Percentiles rank a stretch among this genome's conserved stretches.
Conservation (phyloP, 2,113 vertebrate species). For the Melanerpes aurifrons region DNA sequence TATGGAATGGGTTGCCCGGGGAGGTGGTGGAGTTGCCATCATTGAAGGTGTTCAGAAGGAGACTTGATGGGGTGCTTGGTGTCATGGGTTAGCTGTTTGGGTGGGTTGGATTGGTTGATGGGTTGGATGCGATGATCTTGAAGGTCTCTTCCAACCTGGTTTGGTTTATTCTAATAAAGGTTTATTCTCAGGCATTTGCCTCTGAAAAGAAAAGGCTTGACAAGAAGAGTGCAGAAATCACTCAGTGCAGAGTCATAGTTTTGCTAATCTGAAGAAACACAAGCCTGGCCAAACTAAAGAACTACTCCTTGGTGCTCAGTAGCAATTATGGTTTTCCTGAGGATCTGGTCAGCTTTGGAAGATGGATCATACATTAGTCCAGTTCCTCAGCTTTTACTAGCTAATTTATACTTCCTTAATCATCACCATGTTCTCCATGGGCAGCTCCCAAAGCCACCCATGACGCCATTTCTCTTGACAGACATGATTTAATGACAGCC, state of each 20-base stretch:
- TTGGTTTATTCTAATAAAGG: no score
- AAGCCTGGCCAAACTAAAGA: not conserved
- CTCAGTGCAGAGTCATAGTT: not conserved
- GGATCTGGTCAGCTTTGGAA: not conserved
- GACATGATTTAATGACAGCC: not conserved
- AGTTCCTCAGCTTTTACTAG: not conserved
- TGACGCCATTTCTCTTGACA: not conserved
- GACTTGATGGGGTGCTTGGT: no score
- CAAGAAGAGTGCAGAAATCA: not conserved
- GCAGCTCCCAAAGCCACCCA: slow-evolving; percentile 5
- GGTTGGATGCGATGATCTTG: no score
- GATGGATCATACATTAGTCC: not conserved
- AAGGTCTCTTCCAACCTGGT: no score
- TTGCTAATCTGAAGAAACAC: not conserved
- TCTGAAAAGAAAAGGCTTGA: not conserved
- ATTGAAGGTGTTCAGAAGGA: no score
- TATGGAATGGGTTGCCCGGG: no score
- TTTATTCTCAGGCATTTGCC: not conserved
- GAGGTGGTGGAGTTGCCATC: no score
- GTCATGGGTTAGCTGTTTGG: no score
- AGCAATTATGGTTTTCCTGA: slow-evolving; percentile 32
- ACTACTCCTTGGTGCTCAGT: not conserved
- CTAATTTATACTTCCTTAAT: not conserved
- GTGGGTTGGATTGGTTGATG: no score
- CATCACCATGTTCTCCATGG: not conserved